phyloP scores from a whole-genome alignment of 2,797 vertebrate species.

The Leptodactylus fallax region DNA sequence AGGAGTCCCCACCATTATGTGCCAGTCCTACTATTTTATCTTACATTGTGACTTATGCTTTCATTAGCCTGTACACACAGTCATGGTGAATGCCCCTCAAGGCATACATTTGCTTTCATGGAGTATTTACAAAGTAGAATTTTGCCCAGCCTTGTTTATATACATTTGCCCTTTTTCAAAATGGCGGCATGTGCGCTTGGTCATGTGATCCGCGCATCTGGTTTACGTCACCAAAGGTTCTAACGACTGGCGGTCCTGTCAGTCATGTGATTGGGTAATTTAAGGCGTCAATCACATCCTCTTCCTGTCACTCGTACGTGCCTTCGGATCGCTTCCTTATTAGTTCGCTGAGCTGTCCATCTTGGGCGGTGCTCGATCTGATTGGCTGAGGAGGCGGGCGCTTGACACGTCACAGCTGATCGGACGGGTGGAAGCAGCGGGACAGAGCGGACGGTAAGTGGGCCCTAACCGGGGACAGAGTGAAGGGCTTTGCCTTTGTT shows the following conservation, averaged over 20 bases:
- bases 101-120: neutral
- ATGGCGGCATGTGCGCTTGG: neutral
- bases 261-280: slow-evolving; percentile 10
- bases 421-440: slow-evolving; percentile 44
- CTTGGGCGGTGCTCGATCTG: slow-evolving; percentile 11
- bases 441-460: slow-evolving; percentile 49
- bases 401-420: slow-evolving; percentile 50
- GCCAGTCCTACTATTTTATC: no score
- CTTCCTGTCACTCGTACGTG: slow-evolving; percentile 2
- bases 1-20: no score
- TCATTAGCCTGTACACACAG: no score
- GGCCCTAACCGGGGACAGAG: neutral
- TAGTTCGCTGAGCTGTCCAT: neutral
- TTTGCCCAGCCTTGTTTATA: neutral
- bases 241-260: neutral
- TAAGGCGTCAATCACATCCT: slow-evolving; percentile 25
- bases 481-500: no score
- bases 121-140: neutral
- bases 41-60: no score
- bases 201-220: neutral
- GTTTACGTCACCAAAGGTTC: neutral
- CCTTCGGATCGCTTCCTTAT: neutral
- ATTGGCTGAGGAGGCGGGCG: slow-evolving; percentile 6
- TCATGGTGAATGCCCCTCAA: neutral
- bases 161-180: slow-evolving; percentile 7